Conservation (phyloP, 2,797 vertebrate species). For the Pangasius krempfi region DNA sequence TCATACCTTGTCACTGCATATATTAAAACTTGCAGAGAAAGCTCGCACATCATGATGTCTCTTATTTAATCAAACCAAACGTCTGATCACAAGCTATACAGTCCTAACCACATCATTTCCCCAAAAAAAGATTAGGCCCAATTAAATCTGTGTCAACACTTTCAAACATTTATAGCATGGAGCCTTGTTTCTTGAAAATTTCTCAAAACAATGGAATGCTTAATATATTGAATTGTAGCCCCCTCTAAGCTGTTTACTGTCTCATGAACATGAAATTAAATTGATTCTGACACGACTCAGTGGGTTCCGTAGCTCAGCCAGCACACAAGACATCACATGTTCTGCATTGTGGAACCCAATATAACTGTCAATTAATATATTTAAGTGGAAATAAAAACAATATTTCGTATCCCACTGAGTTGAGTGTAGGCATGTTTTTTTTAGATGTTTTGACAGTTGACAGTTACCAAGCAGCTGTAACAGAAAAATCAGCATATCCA, state of each 20-base stretch:
- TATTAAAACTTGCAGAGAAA: background rate
- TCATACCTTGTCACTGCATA: background rate
- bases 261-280: slow-evolving; percentile 46
- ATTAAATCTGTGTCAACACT: slow-evolving; percentile 6
- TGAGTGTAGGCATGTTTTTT: slow-evolving; percentile 12
- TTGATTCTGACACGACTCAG: slow-evolving; percentile 54
- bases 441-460: background rate
- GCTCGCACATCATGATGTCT: slow-evolving; percentile 34
- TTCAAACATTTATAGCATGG: background rate
- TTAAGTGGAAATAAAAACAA: slow-evolving; percentile 29
- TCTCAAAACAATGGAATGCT: slow-evolving; percentile 17
- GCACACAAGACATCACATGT: slow-evolving; percentile 36
- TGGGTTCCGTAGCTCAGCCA: slow-evolving; percentile 42
- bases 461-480: slow-evolving; percentile 18
- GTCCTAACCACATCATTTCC: background rate
- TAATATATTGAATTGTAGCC: background rate
- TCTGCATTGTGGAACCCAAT: slow-evolving; percentile 17
- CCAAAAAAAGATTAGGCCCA: background rate
- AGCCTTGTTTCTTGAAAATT: background rate
- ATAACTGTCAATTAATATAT: slow-evolving; percentile 20
- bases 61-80: slow-evolving; percentile 50
- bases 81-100: background rate
- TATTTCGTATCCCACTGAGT: slow-evolving; percentile 22
- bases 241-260: slow-evolving; percentile 49
- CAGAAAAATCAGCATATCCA: background rate